Evolutionary conservation across 2,113 vertebrate genomes (phyloP), one percentile per base, ranked within the genome.

Genomic region (Gasterosteus nipponicus): DNA sequence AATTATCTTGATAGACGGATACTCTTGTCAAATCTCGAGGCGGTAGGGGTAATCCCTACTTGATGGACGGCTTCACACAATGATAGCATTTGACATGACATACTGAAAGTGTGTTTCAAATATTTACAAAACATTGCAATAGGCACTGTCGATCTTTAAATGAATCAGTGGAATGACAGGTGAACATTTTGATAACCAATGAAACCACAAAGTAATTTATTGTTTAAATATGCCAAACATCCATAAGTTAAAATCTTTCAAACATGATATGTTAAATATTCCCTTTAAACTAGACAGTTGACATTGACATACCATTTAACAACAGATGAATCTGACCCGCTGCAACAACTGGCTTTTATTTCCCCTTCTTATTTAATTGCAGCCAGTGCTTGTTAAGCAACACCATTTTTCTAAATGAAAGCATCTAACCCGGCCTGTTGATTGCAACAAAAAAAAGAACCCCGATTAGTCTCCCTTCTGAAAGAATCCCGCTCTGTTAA

Each of bases 1-100:
- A 74, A 88, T 86, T 88, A 85, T 80, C 73, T 54, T 85, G 73
- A 85, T 77, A 63, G 78, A 82, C 53, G 73, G 72, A 84, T 75
- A 57, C 53, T 58, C 33, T 26, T 74, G 68, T 85, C 75, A 83
- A 58, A 76, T 77, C 79, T 86, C 64, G 1, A 78, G 69, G 67
- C 63, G 12, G 61, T 63, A 29, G 39, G 5, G 29, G 66, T 80
- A 78, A 84, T 73, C 68, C 29, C 59, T 19, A 14, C 59, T 56
- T 73, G 67, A 76, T 75, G 57, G 72, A 81, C 78, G 31, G 33
- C 12, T 57, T 77, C 41, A n/a, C 38, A 62, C 51, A 46, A 1
- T 74, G 47, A 60, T 68, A 49, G 16, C 18, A 68, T 49, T 42
- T 0, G 0, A 41, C 31, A 46, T 57, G 31, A 66, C 19, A 19